Percentiles rank a stretch among this genome's conserved stretches.
These are phyloP conservation scores for Drosophila bocqueti DNA, from an alignment of 1,140 invertebrate species.

Conservation along the genomic window DNA sequence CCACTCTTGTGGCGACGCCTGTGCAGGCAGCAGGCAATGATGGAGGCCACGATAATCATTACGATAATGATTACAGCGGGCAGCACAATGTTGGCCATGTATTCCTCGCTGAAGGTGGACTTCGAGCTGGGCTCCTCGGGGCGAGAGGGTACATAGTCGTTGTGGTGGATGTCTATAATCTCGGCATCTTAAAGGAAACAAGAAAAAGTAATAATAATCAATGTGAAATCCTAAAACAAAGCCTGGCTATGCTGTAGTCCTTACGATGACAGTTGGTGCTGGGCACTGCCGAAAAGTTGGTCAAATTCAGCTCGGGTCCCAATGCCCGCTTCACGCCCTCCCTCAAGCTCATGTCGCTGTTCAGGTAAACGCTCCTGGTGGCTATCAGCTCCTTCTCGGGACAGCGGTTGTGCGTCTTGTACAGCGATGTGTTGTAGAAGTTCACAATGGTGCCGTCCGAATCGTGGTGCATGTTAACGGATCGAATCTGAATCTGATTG, in stretches of 20 bases:
- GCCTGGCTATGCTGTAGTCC: not conserved
- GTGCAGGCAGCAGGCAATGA: conserved; percentile 96
- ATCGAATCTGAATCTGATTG: conserved; percentile 89
- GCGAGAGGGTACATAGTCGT: conserved; percentile 70
- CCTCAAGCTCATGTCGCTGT: conserved; percentile 88
- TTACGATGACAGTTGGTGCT: conserved; percentile 90
- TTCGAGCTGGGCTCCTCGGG: conserved; percentile 86
- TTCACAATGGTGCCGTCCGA: conserved; percentile 74
- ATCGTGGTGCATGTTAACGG: conserved; percentile 77
- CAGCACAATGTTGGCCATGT: conserved; percentile 94
- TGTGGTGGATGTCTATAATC: conserved; percentile 64
- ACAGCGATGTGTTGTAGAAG: conserved; percentile 89
- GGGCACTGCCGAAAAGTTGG: conserved; percentile 88
- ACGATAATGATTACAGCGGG: conserved; percentile 95
- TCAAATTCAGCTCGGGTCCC: conserved; percentile 91
- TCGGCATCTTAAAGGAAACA: conserved; percentile 41
- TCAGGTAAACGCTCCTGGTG: conserved; percentile 89
- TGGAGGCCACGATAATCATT: conserved; percentile 94
- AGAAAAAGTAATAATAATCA: too few species aligned
- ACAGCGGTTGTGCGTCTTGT: conserved; percentile 88
- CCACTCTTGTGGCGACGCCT: conserved; percentile 92
- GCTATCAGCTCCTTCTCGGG: conserved; percentile 90
- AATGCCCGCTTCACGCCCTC: conserved; percentile 90
- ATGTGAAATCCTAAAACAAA: too few species aligned
- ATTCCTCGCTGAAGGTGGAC: conserved; percentile 89